A percentile compares a stretch with the other conserved stretches of the same genome.
Conservation (phyloP, 2,113 vertebrate species). For the Burhinus oedicnemus region DNA sequence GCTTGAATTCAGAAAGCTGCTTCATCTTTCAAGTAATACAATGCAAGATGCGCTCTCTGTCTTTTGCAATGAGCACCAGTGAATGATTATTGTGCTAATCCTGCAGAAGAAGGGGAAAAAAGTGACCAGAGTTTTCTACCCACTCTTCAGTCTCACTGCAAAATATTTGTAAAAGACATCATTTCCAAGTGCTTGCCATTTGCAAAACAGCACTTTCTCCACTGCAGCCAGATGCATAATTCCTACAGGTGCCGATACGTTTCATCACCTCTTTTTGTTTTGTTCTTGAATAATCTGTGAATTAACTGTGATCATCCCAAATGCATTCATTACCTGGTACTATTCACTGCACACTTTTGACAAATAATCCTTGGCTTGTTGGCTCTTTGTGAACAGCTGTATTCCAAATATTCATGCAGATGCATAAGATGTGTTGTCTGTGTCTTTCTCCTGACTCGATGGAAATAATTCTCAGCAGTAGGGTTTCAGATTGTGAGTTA, state of each 20-base stretch:
- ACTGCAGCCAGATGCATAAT: not conserved
- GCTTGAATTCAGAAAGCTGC: not conserved
- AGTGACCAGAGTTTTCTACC: conserved; percentile 18
- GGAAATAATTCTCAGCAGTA: not conserved
- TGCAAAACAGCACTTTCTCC: not conserved
- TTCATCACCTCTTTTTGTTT: not conserved
- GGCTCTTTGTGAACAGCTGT: not conserved
- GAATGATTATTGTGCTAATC: not conserved
- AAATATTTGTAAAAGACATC: not conserved
- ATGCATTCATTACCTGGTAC: not conserved
- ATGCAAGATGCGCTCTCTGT: not conserved
- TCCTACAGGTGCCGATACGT: not conserved
- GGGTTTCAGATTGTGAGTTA: not conserved
- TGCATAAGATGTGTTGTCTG: not conserved
- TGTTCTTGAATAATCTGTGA: not conserved
- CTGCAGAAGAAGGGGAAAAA: not conserved
- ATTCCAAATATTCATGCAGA: not conserved
- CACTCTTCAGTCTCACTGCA: conserved; percentile 33
- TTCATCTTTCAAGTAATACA: not conserved
- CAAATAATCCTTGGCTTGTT: not conserved
- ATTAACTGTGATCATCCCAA: not conserved
- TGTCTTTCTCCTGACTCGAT: not conserved
- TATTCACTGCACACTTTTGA: not conserved
- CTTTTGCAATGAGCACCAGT: not conserved
- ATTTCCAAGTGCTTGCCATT: not conserved